These are phyloP conservation scores for Agrilus mali DNA, from an alignment of 2,888 invertebrate genomes.

Conservation along the genomic window DNA sequence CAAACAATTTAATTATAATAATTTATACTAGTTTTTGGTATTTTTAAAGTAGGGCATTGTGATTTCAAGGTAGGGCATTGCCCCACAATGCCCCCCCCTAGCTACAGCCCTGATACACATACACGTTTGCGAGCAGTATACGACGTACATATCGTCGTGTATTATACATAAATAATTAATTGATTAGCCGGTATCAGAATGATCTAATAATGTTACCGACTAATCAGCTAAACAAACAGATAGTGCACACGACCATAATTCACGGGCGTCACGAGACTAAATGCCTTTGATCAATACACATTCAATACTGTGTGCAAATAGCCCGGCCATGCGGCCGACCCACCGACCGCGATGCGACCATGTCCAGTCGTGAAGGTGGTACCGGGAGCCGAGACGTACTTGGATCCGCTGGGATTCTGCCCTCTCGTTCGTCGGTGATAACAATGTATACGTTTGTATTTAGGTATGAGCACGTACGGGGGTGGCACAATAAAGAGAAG, in stretches of 20 bases:
- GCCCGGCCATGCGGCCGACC: constrained; percentile 1
- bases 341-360: no score
- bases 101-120: no score
- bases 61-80: no score
- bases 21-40: no score
- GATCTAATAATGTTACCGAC: constrained; percentile 39
- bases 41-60: no score
- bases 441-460: neutral
- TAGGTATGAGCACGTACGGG: no score
- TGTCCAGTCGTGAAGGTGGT: no score
- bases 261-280: constrained; percentile 33
- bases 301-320: constrained; percentile 36
- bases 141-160: constrained; percentile 15
- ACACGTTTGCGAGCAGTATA: constrained; percentile 12
- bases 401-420: constrained; percentile 2
- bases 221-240: constrained; percentile 40
- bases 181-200: constrained; percentile 37
- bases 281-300: constrained; percentile 36
- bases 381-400: no score
- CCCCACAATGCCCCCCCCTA: no score
- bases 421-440: neutral
- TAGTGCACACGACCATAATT: constrained; percentile 36
- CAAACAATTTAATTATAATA: no score
- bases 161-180: constrained; percentile 38
- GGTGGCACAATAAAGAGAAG: no score